Conservation (phyloP, 2,113 vertebrate genomes). For the Ammodytes marinus region DNA sequence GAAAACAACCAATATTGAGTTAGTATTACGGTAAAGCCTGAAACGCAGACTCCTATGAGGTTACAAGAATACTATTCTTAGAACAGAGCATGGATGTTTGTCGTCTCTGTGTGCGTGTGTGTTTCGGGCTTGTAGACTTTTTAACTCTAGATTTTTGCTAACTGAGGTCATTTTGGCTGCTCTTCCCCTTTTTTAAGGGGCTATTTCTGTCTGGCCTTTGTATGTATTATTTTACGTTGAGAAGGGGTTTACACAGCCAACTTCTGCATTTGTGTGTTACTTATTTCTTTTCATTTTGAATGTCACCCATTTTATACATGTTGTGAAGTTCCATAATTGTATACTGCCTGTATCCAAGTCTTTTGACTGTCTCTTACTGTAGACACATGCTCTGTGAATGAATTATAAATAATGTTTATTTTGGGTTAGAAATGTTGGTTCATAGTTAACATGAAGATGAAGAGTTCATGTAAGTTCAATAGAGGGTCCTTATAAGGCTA, state of each 20-base stretch:
- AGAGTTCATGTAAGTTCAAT: conserved; percentile 22
- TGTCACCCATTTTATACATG: neutral
- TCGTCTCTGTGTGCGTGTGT: conserved; percentile 5
- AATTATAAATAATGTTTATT: neutral
- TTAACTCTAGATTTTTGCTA: neutral
- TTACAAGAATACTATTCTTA: neutral
- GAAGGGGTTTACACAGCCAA: neutral
- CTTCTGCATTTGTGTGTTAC: neutral
- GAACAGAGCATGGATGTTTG: conserved; percentile 3
- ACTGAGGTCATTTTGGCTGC: neutral
- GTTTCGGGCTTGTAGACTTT: neutral
- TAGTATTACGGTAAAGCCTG: conserved; percentile 8
- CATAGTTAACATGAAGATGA: neutral
- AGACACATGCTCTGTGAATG: neutral
- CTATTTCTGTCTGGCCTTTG: neutral
- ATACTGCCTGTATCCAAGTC: neutral
- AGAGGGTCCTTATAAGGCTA: conserved; percentile 49
- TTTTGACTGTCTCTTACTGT: neutral
- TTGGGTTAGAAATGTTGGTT: neutral
- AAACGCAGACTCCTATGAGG: neutral
- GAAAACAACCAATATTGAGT: neutral
- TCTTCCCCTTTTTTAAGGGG: neutral
- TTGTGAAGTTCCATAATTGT: neutral
- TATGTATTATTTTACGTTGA: neutral
- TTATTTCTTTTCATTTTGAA: neutral